Evolutionary conservation across 2,797 vertebrate species (phyloP).

Genomic region (Podarcis lilfordi): DNA sequence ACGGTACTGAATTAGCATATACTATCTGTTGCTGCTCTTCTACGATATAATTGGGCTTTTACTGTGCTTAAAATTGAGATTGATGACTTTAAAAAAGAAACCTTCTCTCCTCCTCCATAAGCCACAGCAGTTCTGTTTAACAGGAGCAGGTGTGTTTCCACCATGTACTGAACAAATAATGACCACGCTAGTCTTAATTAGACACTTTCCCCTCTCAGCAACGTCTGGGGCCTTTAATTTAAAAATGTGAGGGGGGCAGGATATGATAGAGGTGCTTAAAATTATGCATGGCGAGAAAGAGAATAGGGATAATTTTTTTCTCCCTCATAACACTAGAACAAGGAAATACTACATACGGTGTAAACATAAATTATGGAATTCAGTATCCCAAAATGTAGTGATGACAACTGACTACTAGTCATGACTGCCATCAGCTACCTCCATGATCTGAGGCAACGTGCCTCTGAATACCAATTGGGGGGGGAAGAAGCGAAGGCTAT

Average conservation of each 20-base stretch:
- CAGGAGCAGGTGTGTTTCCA: constrained; percentile 68
- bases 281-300: constrained; percentile 3
- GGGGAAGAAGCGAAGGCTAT: no score
- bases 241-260: no score
- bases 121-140: constrained; percentile 49
- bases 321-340: no score
- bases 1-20: constrained; percentile 69
- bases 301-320: not conserved
- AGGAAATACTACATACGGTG: no score
- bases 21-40: constrained; percentile 66
- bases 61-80: constrained; percentile 61
- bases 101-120: constrained; percentile 55
- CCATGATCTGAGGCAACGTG: not conserved
- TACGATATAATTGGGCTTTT: constrained; percentile 73
- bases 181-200: constrained; percentile 60
- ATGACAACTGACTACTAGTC: no score
- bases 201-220: constrained; percentile 17
- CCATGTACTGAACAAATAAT: constrained; percentile 57
- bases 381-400: no score
- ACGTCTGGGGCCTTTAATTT: not conserved
- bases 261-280: not conserved
- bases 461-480: not conserved
- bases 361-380: no score
- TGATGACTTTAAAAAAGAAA: constrained; percentile 58
- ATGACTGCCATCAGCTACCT: no score